Percentiles rank a stretch among this genome's conserved stretches.
Evolutionary conservation across 2,888 invertebrate species (phyloP).

Genomic region (Acutogordius australiensis): DNA sequence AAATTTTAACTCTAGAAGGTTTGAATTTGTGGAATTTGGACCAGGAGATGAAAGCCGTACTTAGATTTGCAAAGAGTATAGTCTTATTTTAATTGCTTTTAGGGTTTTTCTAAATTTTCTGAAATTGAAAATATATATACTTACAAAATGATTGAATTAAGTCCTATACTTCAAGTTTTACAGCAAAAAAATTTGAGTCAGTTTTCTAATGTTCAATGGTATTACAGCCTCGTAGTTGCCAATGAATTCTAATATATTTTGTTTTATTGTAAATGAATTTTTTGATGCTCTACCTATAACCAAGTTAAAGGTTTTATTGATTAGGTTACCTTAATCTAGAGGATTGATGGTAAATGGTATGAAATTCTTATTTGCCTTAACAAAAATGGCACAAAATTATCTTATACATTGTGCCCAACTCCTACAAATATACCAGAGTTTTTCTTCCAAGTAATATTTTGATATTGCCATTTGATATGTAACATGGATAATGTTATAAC

Average conservation of each 20-base stretch:
- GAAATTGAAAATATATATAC: constrained; percentile 18
- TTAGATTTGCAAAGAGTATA: constrained; percentile 53
- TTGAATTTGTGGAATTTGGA: constrained; percentile 73
- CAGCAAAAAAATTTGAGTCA: not conserved
- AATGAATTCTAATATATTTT: constrained; percentile 35
- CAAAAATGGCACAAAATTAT: constrained; percentile 20
- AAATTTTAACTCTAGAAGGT: constrained; percentile 39
- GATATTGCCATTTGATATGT: too few species aligned
- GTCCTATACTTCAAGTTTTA: too few species aligned
- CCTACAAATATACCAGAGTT: not conserved
- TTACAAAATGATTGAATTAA: constrained; percentile 15
- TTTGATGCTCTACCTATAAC: constrained; percentile 88
- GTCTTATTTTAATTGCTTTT: too few species aligned
- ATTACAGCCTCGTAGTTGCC: constrained; percentile 49
- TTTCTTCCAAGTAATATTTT: constrained; percentile 11
- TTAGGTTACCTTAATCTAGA: constrained; percentile 29
- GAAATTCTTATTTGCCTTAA: constrained; percentile 62
- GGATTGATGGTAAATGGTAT: constrained; percentile 44
- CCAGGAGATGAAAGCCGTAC: constrained; percentile 62
- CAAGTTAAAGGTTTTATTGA: constrained; percentile 61
- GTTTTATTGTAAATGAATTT: constrained; percentile 66
- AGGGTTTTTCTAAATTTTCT: too few species aligned
- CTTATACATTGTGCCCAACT: constrained; percentile 14
- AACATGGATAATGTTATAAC: too few species aligned
- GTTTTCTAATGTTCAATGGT: constrained; percentile 42